Evolutionary conservation across 2,113 vertebrate species (phyloP).

Genomic region (Tympanuchus pallidicinctus): DNA sequence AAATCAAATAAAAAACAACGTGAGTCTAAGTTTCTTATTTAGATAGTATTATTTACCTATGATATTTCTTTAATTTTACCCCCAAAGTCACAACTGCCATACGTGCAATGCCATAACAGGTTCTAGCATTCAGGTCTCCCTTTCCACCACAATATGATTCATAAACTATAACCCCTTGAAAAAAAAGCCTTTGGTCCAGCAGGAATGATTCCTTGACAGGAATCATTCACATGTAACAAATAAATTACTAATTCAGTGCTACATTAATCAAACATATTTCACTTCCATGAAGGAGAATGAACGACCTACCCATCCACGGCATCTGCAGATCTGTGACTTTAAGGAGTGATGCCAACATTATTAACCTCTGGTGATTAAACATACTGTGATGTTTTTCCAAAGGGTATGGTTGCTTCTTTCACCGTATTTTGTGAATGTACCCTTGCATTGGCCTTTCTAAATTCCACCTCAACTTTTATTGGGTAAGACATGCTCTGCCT

Average conservation of each 20-base stretch:
- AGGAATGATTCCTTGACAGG: not conserved
- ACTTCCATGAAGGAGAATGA: not conserved
- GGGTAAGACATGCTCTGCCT: conserved; percentile 10
- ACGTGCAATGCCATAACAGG: not conserved
- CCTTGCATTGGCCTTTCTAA: not conserved
- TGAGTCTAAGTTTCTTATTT: not conserved
- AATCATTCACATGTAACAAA: not conserved
- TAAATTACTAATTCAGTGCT: not conserved
- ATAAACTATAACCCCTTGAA: not conserved
- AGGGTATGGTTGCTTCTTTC: not conserved
- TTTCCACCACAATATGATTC: not conserved
- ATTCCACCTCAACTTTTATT: not conserved
- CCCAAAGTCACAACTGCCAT: not conserved
- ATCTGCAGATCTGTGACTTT: not conserved
- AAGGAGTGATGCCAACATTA: not conserved
- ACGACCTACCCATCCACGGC: not conserved
- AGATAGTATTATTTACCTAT: not conserved
- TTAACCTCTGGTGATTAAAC: not conserved
- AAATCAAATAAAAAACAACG: not conserved
- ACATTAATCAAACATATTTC: not conserved
- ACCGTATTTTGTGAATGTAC: not conserved
- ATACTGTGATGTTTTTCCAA: not conserved
- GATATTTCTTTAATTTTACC: not conserved
- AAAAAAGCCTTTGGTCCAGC: not conserved
- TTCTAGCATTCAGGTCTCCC: not conserved